Evolutionary conservation across 2,888 invertebrate species (phyloP).

Genomic region (Folsomia candida): DNA sequence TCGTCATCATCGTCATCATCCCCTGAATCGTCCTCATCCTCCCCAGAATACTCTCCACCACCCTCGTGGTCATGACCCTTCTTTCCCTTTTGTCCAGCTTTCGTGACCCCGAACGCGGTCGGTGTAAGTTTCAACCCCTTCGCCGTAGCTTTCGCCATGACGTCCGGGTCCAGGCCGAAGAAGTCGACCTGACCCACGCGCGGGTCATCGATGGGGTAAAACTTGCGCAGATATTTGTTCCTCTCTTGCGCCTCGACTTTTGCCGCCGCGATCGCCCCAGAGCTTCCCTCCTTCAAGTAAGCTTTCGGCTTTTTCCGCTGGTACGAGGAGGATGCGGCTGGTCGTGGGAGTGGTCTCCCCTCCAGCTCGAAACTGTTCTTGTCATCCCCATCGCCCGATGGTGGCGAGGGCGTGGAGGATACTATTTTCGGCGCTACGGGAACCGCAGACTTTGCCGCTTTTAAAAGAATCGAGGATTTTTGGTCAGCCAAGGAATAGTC

Average conservation of each 20-base stretch:
- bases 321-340: neutral
- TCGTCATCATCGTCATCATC: slow-evolving; percentile 26
- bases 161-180: neutral
- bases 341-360: slow-evolving; percentile 4
- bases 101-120: too few species aligned
- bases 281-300: neutral
- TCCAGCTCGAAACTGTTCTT: neutral
- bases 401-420: slow-evolving; percentile 11
- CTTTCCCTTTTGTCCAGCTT: too few species aligned
- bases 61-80: neutral
- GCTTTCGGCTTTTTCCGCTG: neutral
- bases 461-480: neutral
- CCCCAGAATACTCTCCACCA: neutral
- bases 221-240: slow-evolving; percentile 8
- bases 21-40: slow-evolving; percentile 15
- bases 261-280: neutral
- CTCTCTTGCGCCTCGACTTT: slow-evolving; percentile 11
- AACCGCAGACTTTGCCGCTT: slow-evolving; percentile 19
- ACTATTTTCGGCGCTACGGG: slow-evolving; percentile 9
- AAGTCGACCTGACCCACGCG: neutral
- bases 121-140: too few species aligned
- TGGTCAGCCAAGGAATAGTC: neutral
- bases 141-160: neutral
- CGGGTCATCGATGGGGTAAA: slow-evolving; percentile 1
- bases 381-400: neutral